These are phyloP conservation scores for Yponomeuta cagnagella DNA, from an alignment of 2,888 invertebrate species.

Conservation along the genomic window DNA sequence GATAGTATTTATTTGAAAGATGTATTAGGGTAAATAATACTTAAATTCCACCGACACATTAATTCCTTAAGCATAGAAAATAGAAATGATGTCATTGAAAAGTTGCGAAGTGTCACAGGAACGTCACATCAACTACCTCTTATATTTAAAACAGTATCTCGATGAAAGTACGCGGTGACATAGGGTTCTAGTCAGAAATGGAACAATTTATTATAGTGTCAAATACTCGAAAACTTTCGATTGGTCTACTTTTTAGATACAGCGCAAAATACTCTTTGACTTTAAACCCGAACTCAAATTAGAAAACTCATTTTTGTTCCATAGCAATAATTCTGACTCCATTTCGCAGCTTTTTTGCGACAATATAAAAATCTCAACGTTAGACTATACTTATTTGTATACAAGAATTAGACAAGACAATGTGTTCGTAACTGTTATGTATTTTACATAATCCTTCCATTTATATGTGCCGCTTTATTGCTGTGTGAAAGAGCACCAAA, in stretches of 20 bases:
- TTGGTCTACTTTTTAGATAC: not conserved
- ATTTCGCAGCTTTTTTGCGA: conserved; percentile 71
- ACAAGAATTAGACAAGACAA: conserved; percentile 32
- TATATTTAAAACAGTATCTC: conserved; percentile 64
- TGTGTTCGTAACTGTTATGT: conserved; percentile 65
- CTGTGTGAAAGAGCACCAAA: conserved; percentile 73
- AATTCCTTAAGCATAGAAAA: conserved; percentile 75
- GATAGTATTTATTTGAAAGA: conserved; percentile 76
- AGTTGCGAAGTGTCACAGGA: conserved; percentile 64
- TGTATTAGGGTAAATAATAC: conserved; percentile 72
- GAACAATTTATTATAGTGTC: conserved; percentile 37
- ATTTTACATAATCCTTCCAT: conserved; percentile 49
- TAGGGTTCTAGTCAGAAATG: conserved; percentile 67
- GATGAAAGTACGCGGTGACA: conserved; percentile 51
- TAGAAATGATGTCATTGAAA: conserved; percentile 65
- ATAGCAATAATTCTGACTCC: conserved; percentile 47
- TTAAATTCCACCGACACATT: conserved; percentile 76
- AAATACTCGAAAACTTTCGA: conserved; percentile 11
- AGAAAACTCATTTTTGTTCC: conserved; percentile 35
- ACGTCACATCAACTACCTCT: conserved; percentile 70
- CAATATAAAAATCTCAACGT: conserved; percentile 66
- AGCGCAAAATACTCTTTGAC: conserved; percentile 1
- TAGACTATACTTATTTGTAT: conserved; percentile 46
- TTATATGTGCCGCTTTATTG: conserved; percentile 62
- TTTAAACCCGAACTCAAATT: not conserved